Conservation (phyloP, 2,888 invertebrate species). For the Drepana falcataria region DNA sequence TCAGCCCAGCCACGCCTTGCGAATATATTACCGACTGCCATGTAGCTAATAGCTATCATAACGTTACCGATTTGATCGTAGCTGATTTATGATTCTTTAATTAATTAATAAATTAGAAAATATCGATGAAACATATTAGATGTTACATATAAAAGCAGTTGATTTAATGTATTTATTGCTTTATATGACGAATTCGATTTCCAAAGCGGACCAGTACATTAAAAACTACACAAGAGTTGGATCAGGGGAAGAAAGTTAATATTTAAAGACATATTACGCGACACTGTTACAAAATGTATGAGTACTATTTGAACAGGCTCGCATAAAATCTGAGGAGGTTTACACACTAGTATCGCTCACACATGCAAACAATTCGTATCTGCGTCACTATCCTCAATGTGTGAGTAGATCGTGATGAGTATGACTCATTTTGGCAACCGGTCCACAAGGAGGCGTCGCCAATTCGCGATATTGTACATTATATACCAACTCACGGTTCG, state of each 20-base stretch:
- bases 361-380: constrained; percentile 4
- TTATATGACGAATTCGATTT: no score
- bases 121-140: no score
- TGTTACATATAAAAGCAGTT: no score
- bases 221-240: no score
- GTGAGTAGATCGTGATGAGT: constrained; percentile 25
- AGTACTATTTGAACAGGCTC: constrained; percentile 41
- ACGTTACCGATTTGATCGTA: no score
- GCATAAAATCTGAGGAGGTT: constrained; percentile 29
- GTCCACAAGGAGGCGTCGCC: constrained; percentile 62
- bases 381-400: constrained; percentile 11
- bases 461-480: constrained; percentile 40
- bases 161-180: no score
- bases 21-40: constrained; percentile 3
- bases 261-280: neutral
- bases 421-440: constrained; percentile 69
- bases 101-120: no score
- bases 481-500: constrained; percentile 30
- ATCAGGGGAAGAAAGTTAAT: neutral
- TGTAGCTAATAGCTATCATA: neutral
- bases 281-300: constrained; percentile 21
- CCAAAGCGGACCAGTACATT: no score
- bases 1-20: constrained; percentile 14
- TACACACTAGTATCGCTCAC: constrained; percentile 5
- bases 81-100: no score